Evolutionary conservation across 2,113 vertebrate species (phyloP).

Genomic region (Corythoichthys intestinalis): DNA sequence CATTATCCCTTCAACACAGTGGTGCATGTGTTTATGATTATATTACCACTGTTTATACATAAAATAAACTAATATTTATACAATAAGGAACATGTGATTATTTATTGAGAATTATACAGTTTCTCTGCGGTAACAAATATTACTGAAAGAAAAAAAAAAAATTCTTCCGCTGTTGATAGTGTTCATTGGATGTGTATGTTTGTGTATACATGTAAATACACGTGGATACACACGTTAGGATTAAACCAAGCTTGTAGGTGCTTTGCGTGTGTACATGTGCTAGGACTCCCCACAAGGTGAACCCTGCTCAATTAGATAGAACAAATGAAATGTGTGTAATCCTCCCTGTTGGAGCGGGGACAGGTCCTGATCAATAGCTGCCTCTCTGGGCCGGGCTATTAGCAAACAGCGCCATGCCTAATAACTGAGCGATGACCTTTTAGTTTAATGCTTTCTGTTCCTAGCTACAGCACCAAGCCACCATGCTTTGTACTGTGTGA

Average conservation of each 20-base stretch:
- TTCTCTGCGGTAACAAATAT: constrained; percentile 1
- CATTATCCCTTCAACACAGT: too few species aligned
- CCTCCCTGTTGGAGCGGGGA: constrained; percentile 49
- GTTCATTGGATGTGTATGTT: neutral
- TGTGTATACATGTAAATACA: neutral
- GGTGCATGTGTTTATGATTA: too few species aligned
- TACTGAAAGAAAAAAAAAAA: constrained; percentile 10
- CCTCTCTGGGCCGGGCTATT: constrained; percentile 66
- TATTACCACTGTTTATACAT: too few species aligned
- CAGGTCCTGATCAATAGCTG: constrained; percentile 66
- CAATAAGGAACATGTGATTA: too few species aligned
- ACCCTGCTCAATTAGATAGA: constrained; percentile 62
- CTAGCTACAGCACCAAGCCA: constrained; percentile 38
- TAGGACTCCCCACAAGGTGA: constrained; percentile 58
- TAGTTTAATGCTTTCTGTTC: constrained; percentile 58
- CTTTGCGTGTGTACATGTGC: constrained; percentile 16
- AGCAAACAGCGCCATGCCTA: constrained; percentile 69
- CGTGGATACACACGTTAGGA: neutral
- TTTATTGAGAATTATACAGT: too few species aligned
- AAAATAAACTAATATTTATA: too few species aligned
- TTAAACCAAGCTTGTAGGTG: constrained; percentile 8
- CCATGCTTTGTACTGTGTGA: constrained; percentile 37
- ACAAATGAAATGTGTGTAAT: constrained; percentile 66
- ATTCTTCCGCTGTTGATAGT: neutral
- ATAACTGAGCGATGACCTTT: constrained; percentile 74